Conservation (phyloP, 2,113 vertebrate genomes). For the Protobothrops mucrosquamatus region DNA sequence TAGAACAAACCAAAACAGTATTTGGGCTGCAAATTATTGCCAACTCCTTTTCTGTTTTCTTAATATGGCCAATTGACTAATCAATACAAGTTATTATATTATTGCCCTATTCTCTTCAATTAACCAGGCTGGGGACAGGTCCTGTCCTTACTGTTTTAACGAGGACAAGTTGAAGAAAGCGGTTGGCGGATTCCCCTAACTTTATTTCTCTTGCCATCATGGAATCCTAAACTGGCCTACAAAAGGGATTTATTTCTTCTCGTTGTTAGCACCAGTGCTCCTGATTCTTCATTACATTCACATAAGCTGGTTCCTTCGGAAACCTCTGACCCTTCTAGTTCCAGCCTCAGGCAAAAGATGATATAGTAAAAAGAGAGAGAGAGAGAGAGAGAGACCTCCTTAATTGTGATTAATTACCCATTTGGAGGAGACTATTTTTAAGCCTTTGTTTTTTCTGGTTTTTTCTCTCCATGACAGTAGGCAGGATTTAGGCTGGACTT, state of each 20-base stretch:
- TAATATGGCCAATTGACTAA: neutral
- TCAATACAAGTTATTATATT: neutral
- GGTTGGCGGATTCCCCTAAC: neutral
- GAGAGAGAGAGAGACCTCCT: neutral
- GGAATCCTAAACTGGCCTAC: neutral
- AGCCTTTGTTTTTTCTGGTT: neutral
- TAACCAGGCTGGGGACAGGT: neutral
- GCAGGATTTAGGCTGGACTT: neutral
- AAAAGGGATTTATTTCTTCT: neutral
- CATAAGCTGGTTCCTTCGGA: neutral
- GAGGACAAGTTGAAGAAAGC: neutral
- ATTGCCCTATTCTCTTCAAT: neutral
- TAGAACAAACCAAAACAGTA: neutral
- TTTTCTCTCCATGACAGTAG: neutral
- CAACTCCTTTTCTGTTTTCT: neutral
- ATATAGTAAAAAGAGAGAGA: neutral
- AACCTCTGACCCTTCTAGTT: neutral
- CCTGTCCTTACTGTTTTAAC: neutral
- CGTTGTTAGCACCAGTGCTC: neutral
- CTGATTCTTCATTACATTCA: neutral
- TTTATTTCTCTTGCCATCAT: neutral
- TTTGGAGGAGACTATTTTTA: neutral
- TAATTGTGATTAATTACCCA: neutral
- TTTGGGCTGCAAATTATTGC: neutral
- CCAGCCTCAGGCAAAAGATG: neutral